These are phyloP conservation scores for Oreochromis niloticus DNA, from an alignment of 2,113 vertebrate species.

Conservation along the genomic window DNA sequence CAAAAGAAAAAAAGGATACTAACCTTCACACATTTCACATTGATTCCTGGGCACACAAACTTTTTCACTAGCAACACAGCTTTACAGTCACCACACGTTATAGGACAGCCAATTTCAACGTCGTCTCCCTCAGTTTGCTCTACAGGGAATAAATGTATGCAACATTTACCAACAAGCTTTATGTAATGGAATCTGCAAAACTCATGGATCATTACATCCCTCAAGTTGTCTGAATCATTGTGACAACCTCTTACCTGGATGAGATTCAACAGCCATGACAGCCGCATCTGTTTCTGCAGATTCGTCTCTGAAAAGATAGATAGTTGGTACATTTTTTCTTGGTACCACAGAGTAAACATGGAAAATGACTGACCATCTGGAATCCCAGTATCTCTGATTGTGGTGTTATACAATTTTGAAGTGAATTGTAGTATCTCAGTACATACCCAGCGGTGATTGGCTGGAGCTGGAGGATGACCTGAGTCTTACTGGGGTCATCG, in stretches of 20 bases:
- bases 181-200: background rate
- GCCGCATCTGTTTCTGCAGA: slow-evolving; percentile 79
- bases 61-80: slow-evolving; percentile 94
- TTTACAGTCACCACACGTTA: slow-evolving; percentile 95
- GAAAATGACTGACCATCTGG: background rate
- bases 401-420: background rate
- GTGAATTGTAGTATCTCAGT: background rate
- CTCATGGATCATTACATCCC: background rate
- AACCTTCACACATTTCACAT: slow-evolving; percentile 98
- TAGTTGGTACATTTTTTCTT: background rate
- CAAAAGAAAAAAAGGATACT: background rate
- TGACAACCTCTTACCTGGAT: slow-evolving; percentile 62
- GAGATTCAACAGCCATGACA: slow-evolving; percentile 83
- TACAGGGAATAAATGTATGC: slow-evolving; percentile 23
- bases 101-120: slow-evolving; percentile 89
- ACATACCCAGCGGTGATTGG: slow-evolving; percentile 86
- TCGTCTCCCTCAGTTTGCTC: slow-evolving; percentile 84
- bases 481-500: slow-evolving; percentile 85
- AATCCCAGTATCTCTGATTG: too few species aligned
- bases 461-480: slow-evolving; percentile 93
- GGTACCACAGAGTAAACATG: background rate
- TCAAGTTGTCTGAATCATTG: background rate
- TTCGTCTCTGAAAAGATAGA: slow-evolving; percentile 77
- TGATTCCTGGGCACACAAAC: slow-evolving; percentile 97
- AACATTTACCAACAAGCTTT: background rate